Percentiles rank a stretch among this genome's conserved stretches.
phyloP scores from a whole-genome alignment of 1,140 invertebrate species.

The Drosophila kepulauana region DNA sequence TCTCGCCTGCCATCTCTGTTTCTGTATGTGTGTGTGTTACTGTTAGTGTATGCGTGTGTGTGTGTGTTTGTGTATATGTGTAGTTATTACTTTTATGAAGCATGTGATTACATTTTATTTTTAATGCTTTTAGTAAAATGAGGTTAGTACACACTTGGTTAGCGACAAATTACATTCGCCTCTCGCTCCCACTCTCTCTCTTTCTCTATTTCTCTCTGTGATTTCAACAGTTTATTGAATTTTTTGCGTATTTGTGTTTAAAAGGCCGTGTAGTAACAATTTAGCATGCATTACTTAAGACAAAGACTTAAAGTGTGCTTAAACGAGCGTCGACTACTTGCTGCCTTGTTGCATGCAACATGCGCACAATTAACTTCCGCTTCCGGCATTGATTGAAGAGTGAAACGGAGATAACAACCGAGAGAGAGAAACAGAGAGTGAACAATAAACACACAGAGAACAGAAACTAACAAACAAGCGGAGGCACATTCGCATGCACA shows the following conservation, averaged over 20 bases:
- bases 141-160: constrained; percentile 83
- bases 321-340: constrained; percentile 35
- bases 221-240: constrained; percentile 38
- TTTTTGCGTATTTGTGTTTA: constrained; percentile 39
- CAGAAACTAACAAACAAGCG: constrained; percentile 3
- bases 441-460: constrained; percentile 32
- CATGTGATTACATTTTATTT: constrained; percentile 84
- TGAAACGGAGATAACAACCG: too few species aligned
- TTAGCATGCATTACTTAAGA: constrained; percentile 36
- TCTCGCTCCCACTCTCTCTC: constrained; percentile 11
- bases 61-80: constrained; percentile 10
- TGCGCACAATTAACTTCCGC: constrained; percentile 78
- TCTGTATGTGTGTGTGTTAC: constrained; percentile 2
- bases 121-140: constrained; percentile 84
- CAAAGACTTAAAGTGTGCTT: constrained; percentile 3
- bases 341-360: constrained; percentile 38
- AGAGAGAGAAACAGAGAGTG: not conserved
- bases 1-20: constrained; percentile 22
- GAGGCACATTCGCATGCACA: constrained; percentile 17
- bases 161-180: constrained; percentile 78
- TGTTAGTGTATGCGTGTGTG: not conserved
- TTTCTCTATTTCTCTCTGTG: constrained; percentile 8
- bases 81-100: constrained; percentile 80
- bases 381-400: constrained; percentile 76
- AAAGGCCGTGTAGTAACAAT: constrained; percentile 19